A percentile compares a stretch with the other conserved stretches of the same genome.
Conservation (phyloP, 2,888 invertebrate genomes). For the Tortricodes alternella region DNA sequence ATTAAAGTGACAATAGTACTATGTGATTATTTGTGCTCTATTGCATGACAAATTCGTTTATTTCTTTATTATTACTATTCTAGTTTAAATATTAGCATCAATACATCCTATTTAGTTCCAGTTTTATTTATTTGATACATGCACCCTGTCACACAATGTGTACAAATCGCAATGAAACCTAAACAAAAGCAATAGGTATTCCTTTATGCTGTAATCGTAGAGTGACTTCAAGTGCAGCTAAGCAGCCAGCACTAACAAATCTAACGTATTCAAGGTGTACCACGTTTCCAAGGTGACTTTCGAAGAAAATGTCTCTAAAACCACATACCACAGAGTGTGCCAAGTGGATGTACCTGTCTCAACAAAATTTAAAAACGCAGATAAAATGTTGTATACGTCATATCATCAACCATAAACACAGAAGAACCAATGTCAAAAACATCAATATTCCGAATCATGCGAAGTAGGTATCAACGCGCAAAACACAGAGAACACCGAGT, state of each 20-base stretch:
- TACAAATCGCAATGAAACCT: slow-evolving; percentile 38
- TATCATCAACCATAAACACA: slow-evolving; percentile 63
- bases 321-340: slow-evolving; percentile 76
- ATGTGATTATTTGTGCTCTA: slow-evolving; percentile 11
- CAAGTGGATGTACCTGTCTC: slow-evolving; percentile 77
- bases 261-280: slow-evolving; percentile 45
- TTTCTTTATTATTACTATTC: slow-evolving; percentile 33
- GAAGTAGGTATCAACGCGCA: slow-evolving; percentile 75
- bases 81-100: slow-evolving; percentile 43
- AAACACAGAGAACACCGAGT: slow-evolving; percentile 73
- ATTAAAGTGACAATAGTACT: not conserved
- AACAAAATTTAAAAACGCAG: slow-evolving; percentile 58
- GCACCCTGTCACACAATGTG: slow-evolving; percentile 82
- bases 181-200: slow-evolving; percentile 43
- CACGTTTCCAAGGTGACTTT: slow-evolving; percentile 48
- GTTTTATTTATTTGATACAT: slow-evolving; percentile 69
- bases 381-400: slow-evolving; percentile 54
- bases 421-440: slow-evolving; percentile 44
- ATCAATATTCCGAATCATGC: slow-evolving; percentile 76
- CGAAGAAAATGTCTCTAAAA: slow-evolving; percentile 52
- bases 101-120: slow-evolving; percentile 46
- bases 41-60: slow-evolving; percentile 2
- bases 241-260: slow-evolving; percentile 45
- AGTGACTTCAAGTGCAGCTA: slow-evolving; percentile 40
- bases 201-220: slow-evolving; percentile 35